Evolutionary conservation across 2,113 vertebrate species (phyloP), one percentile per base, ranked within the genome.

Genomic region (Clupea harengus): DNA sequence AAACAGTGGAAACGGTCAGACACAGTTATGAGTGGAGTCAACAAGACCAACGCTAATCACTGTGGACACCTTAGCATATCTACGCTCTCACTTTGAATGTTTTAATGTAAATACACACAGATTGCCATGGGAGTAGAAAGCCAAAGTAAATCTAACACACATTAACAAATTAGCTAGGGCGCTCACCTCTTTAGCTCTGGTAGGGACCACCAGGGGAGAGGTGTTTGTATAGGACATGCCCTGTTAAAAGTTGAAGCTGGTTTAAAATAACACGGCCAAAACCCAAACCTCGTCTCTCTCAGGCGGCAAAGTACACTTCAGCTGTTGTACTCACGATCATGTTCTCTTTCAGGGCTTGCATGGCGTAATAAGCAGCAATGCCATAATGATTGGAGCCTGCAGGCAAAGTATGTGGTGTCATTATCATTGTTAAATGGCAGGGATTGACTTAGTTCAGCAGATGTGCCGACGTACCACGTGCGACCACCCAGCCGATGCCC

Each of bases 351-450:
- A 95, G 82, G 7, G 95, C 95, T 84, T 94, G 92, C 92, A 94
- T 93, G 11, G 95, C 88, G 44, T 96, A 95, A 86, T 94, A 92
- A 25, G 93, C 94, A 4, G 95, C 95, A 67, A 95, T 95, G 5
- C 95, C 95, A 17, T 91, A 96, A 85, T 95, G 95, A 89, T 96
- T 96, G 88, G 95, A 96, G 45, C 92, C 95, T 96, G 64, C 28
- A 88, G 39, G 87, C 7, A 88, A 85, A 86, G 39, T 39, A 39
- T 39, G 39, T 39, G 85, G 6, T n/a, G 1, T 22, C 45, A 5
- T 32, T 4, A 1, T 32, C 32, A 72, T 72, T 13, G 13, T 18
- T 54, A 13, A 60, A 22, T 60, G 5, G 4, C 54, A 60, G 54
- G 18, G 18, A 60, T 4, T 20, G 6, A 39, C 39, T 39, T 39